Conservation (phyloP, 2,797 vertebrate genomes). For the Crenichthys baileyi region DNA sequence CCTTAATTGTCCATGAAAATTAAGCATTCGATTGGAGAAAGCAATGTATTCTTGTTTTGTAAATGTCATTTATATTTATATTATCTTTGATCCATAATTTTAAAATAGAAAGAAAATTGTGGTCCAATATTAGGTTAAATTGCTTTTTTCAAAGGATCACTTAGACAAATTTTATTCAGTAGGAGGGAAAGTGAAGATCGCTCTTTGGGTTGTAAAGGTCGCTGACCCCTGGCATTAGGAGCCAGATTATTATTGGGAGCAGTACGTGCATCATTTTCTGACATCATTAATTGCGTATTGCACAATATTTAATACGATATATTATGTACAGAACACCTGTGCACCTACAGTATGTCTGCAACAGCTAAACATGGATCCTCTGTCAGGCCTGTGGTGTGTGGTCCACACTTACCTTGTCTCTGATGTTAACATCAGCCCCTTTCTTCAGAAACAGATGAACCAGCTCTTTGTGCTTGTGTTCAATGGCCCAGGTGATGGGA, state of each 20-base stretch:
- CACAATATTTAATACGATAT: background rate
- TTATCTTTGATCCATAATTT: no score
- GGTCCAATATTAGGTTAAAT: no score
- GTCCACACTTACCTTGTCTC: conserved; percentile 89
- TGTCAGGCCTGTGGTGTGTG: background rate
- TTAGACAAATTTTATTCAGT: no score
- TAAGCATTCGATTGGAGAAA: background rate
- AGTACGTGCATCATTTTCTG: background rate
- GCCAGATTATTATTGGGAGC: background rate
- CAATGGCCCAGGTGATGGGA: conserved; percentile 96
- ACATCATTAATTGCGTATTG: background rate
- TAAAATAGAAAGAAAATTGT: no score
- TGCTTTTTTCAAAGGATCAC: no score
- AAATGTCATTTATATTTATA: no score
- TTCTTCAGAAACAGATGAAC: conserved; percentile 90
- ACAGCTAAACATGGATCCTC: background rate
- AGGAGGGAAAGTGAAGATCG: no score
- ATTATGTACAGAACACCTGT: background rate
- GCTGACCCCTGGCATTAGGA: background rate
- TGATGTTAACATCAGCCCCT: conserved; percentile 93
- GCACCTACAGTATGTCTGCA: background rate
- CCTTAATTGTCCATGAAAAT: no score
- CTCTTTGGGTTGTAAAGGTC: background rate
- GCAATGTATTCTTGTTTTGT: no score
- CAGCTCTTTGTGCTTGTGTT: conserved; percentile 91